A percentile compares a stretch with the other conserved stretches of the same genome.
These are phyloP conservation scores for Falco concolor DNA, from an alignment of 2,797 vertebrate species.

Conservation along the genomic window DNA sequence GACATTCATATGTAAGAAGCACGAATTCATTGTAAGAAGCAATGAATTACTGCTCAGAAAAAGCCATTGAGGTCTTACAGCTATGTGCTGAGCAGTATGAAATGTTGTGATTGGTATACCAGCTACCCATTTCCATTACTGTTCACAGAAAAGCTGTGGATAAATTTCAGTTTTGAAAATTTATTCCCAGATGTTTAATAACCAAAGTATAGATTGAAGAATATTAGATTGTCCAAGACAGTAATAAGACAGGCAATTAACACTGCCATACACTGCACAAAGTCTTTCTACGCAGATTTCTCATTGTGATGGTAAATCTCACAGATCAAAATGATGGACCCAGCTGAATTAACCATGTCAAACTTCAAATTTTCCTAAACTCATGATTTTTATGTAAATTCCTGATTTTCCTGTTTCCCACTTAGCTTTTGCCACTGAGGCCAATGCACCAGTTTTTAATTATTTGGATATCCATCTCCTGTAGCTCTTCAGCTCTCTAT, in stretches of 20 bases:
- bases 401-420: not conserved
- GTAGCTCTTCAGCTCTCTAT: not conserved
- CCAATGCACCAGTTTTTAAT: not conserved
- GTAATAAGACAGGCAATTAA: not conserved
- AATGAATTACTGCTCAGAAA: not conserved
- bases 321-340: not conserved
- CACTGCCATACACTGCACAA: not conserved
- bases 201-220: not conserved
- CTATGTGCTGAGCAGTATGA: not conserved
- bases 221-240: not conserved
- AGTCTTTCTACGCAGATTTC: not conserved
- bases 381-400: not conserved
- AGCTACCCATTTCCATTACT: not conserved
- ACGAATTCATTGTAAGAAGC: not conserved
- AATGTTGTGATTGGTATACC: not conserved
- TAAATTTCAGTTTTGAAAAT: not conserved
- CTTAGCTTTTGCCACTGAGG: not conserved
- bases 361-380: not conserved
- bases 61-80: not conserved
- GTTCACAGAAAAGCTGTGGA: not conserved
- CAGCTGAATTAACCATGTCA: not conserved
- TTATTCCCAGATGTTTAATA: not conserved
- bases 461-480: not conserved
- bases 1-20: conserved; percentile 6
- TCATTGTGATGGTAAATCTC: not conserved